Conservation (phyloP, 2,113 vertebrate genomes). For the Onychostruthus taczanowskii region DNA sequence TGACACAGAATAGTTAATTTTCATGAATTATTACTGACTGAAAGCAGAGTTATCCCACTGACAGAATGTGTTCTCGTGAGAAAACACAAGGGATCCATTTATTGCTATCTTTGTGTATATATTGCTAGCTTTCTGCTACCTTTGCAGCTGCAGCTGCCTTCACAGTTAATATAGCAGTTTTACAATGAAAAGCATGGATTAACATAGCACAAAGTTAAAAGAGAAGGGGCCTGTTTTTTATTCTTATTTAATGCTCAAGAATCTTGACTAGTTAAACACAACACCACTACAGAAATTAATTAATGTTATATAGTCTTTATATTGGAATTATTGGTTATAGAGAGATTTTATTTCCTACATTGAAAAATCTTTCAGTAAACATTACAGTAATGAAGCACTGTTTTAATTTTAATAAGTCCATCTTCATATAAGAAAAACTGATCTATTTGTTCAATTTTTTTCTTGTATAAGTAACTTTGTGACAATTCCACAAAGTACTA, state of each 20-base stretch:
- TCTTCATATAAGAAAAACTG: background rate
- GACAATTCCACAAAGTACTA: background rate
- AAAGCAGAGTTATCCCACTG: background rate
- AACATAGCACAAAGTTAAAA: background rate
- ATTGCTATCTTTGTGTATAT: background rate
- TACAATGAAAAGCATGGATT: background rate
- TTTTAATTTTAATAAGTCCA: background rate
- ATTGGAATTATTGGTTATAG: background rate
- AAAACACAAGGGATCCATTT: background rate
- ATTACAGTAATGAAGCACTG: background rate
- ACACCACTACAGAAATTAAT: background rate
- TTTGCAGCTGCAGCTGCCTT: constrained; percentile 21
- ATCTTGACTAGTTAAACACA: background rate
- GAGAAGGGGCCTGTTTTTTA: background rate
- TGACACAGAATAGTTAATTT: constrained; percentile 57
- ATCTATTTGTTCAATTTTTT: background rate
- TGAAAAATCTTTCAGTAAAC: background rate
- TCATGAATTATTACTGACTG: constrained; percentile 46
- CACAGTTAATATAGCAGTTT: constrained; percentile 18
- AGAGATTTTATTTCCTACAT: background rate
- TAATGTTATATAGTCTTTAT: background rate
- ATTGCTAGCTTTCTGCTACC: background rate
- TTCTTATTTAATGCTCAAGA: background rate
- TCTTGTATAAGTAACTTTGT: background rate
- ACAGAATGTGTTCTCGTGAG: background rate